phyloP scores from a whole-genome alignment of 1,140 invertebrate species.

The Sesamia nonagrioides region DNA sequence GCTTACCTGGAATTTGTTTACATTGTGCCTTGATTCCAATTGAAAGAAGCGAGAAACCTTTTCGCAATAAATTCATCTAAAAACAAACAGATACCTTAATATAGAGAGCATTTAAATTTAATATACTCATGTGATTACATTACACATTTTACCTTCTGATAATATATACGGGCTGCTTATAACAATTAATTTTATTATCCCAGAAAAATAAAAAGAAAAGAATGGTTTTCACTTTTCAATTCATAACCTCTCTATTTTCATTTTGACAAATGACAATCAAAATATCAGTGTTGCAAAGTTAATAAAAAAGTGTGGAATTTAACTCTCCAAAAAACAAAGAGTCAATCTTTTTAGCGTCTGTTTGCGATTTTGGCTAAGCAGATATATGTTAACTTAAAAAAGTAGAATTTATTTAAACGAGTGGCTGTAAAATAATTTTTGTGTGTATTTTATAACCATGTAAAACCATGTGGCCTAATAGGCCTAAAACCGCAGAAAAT shows the following conservation, averaged over 20 bases:
- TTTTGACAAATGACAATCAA: conserved; percentile 33
- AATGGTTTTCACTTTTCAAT: conserved; percentile 20
- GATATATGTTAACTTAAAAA: too few relatives aligned
- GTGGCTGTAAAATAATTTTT: too few relatives aligned
- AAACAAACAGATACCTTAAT: conserved; percentile 49
- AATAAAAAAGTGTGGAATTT: background rate
- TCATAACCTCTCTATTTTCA: conserved; percentile 45
- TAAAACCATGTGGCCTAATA: too few relatives aligned
- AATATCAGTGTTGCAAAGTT: conserved; percentile 4
- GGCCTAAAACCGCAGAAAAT: too few relatives aligned
- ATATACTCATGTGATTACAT: background rate
- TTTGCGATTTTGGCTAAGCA: too few relatives aligned
- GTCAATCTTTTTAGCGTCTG: too few relatives aligned
- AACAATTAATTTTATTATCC: conserved; percentile 10
- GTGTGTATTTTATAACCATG: too few relatives aligned
- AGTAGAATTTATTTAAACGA: too few relatives aligned
- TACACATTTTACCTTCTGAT: background rate
- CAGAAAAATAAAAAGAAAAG: conserved; percentile 13
- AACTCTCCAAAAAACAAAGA: too few relatives aligned
- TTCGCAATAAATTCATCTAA: conserved; percentile 79
- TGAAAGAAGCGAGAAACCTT: conserved; percentile 72
- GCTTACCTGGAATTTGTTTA: conserved; percentile 60
- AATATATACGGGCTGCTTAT: background rate
- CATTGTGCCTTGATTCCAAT: conserved; percentile 69
- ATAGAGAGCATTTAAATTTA: background rate